Conservation (phyloP, 1,140 invertebrate genomes). For the Whitmania pigra region DNA sequence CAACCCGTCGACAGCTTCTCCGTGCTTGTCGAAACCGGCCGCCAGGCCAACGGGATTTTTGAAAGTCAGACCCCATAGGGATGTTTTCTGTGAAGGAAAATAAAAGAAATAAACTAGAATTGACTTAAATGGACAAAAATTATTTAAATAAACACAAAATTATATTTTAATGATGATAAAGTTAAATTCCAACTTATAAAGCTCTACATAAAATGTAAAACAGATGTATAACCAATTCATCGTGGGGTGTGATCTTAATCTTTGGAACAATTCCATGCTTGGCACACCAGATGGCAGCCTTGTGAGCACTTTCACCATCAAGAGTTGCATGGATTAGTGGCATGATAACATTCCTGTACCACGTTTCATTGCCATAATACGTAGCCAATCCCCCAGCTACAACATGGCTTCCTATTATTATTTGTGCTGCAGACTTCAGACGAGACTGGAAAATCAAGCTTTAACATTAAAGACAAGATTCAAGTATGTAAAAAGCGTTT, state of each 20-base stretch:
- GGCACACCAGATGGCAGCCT: slow-evolving; percentile 55
- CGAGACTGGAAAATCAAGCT: slow-evolving; percentile 13
- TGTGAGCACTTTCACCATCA: slow-evolving; percentile 54
- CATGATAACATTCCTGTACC: slow-evolving; percentile 59
- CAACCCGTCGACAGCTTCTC: slow-evolving; percentile 70
- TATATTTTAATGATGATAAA: no score
- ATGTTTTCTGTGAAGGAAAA: slow-evolving; percentile 48
- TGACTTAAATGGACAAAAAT: no score
- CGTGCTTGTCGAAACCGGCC: slow-evolving; percentile 96
- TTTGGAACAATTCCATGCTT: slow-evolving; percentile 61
- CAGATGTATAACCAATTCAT: slow-evolving; percentile 31
- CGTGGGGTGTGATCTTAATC: slow-evolving; percentile 30
- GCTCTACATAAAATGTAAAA: slow-evolving; percentile 2
- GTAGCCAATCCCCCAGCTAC: slow-evolving; percentile 29
- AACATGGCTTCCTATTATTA: slow-evolving; percentile 24
- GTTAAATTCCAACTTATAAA: no score
- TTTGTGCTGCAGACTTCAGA: slow-evolving; percentile 18
- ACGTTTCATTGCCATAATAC: slow-evolving; percentile 54
- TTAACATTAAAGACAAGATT: not conserved
- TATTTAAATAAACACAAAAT: not conserved
- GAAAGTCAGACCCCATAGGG: slow-evolving; percentile 57
- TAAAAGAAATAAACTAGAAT: slow-evolving; percentile 55
- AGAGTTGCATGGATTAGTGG: slow-evolving; percentile 52
- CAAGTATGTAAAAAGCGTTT: not conserved
- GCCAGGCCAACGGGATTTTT: slow-evolving; percentile 85